Evolutionary conservation across 2,797 vertebrate species (phyloP).

Genomic region (Sebastes flavidus): DNA sequence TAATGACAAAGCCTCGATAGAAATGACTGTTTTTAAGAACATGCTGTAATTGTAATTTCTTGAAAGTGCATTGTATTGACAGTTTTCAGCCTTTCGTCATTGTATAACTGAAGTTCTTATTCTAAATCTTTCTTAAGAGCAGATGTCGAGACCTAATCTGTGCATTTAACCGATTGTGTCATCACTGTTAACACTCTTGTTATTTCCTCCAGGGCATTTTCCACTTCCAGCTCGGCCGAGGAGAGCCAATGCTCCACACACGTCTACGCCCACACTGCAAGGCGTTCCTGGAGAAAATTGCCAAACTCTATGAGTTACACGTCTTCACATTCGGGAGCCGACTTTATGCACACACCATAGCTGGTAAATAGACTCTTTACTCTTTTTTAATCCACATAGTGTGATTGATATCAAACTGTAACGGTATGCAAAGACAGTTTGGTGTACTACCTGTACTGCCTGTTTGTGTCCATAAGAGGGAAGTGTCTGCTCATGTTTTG

Average conservation of each 20-base stretch:
- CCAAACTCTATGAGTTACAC: constrained; percentile 94
- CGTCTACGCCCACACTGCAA: constrained; percentile 97
- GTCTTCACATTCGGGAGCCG: constrained; percentile 99
- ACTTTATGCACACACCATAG: constrained; percentile 97
- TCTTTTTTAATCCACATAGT: not conserved
- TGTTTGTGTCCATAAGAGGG: constrained; percentile 64
- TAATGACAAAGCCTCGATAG: not conserved
- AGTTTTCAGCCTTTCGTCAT: not conserved
- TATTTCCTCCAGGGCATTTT: constrained; percentile 89
- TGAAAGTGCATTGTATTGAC: not conserved
- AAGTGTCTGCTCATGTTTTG: constrained; percentile 32
- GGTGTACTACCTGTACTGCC: constrained; percentile 16
- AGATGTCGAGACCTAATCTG: not conserved
- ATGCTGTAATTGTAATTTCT: not conserved
- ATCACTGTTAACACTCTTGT: not conserved
- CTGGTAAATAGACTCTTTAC: constrained; percentile 80
- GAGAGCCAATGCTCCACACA: constrained; percentile 97
- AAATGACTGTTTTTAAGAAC: not conserved
- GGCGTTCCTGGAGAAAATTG: constrained; percentile 96
- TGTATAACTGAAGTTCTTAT: not conserved
- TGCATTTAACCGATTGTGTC: not conserved
- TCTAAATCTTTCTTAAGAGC: not conserved
- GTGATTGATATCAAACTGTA: not conserved
- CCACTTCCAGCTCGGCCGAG: constrained; percentile 96
- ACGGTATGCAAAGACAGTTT: not conserved